phyloP scores from a whole-genome alignment of 1,140 invertebrate species.

The Caenorhabditis latens region DNA sequence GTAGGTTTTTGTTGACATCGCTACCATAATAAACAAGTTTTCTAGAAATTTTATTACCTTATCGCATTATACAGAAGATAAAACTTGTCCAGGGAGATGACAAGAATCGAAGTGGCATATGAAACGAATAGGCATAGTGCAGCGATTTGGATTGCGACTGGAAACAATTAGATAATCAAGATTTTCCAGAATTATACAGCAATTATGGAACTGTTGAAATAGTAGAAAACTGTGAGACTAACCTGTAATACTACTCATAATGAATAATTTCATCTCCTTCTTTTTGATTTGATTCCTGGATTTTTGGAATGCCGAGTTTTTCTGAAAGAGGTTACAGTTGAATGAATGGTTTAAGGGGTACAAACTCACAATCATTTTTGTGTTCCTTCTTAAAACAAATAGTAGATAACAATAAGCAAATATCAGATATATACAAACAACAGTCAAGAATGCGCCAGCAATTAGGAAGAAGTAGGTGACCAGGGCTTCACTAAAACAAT shows the following conservation, averaged over 20 bases:
- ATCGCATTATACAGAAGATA: constrained; percentile 55
- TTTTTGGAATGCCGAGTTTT: background rate
- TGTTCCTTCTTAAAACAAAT: constrained; percentile 1
- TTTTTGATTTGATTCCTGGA: background rate
- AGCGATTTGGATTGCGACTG: constrained; percentile 48
- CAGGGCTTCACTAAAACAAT: constrained; percentile 38
- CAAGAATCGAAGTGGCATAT: background rate
- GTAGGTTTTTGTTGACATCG: no score
- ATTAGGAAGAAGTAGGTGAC: constrained; percentile 42
- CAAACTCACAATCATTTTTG: background rate
- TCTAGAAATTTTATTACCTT: constrained; percentile 4
- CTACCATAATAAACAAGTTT: no score
- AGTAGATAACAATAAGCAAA: constrained; percentile 46
- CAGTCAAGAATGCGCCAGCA: constrained; percentile 6
- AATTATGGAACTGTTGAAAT: no score
- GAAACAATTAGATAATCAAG: background rate
- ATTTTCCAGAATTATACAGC: background rate
- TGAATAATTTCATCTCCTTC: constrained; percentile 39
- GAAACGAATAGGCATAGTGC: constrained; percentile 31
- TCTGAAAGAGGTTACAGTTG: background rate
- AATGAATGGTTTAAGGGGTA: no score
- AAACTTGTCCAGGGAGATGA: constrained; percentile 46
- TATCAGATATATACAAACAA: constrained; percentile 41
- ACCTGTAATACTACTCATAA: constrained; percentile 51
- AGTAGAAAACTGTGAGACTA: background rate